These are phyloP conservation scores for Epinephelus moara DNA, from an alignment of 2,113 vertebrate species.

Conservation along the genomic window DNA sequence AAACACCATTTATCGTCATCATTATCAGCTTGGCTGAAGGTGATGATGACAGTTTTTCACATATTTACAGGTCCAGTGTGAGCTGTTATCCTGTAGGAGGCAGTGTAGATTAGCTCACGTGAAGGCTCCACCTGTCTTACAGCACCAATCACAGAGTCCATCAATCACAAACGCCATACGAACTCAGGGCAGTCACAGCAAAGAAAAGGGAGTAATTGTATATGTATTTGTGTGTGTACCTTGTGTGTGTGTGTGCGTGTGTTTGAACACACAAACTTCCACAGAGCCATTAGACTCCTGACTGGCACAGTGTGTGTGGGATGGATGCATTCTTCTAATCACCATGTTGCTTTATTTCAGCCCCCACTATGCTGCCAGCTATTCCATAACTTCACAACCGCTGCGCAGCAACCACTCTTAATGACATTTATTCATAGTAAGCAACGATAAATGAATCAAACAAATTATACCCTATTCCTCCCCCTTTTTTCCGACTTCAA, in stretches of 20 bases:
- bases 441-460: conserved; percentile 73
- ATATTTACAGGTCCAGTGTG: conserved; percentile 44
- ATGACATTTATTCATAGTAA: conserved; percentile 73
- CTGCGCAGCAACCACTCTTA: conserved; percentile 48
- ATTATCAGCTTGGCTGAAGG: conserved; percentile 38
- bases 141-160: conserved; percentile 57
- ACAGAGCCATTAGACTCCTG: conserved; percentile 47
- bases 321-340: conserved; percentile 63
- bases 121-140: conserved; percentile 48
- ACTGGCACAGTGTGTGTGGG: conserved; percentile 57
- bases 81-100: conserved; percentile 74
- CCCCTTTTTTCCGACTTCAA: conserved; percentile 60
- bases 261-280: conserved; percentile 33
- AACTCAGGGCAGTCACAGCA: conserved; percentile 27
- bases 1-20: conserved; percentile 53
- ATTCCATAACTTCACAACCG: conserved; percentile 58
- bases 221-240: conserved; percentile 31
- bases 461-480: conserved; percentile 58
- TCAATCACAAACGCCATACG: conserved; percentile 62
- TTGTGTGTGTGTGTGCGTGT: background rate
- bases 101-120: conserved; percentile 70
- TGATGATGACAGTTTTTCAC: conserved; percentile 50
- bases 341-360: conserved; percentile 66
- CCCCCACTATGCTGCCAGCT: conserved; percentile 55
- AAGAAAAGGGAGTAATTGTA: conserved; percentile 45